Evolutionary conservation across 2,113 vertebrate species (phyloP).

Genomic region (Apaloderma vittatum): DNA sequence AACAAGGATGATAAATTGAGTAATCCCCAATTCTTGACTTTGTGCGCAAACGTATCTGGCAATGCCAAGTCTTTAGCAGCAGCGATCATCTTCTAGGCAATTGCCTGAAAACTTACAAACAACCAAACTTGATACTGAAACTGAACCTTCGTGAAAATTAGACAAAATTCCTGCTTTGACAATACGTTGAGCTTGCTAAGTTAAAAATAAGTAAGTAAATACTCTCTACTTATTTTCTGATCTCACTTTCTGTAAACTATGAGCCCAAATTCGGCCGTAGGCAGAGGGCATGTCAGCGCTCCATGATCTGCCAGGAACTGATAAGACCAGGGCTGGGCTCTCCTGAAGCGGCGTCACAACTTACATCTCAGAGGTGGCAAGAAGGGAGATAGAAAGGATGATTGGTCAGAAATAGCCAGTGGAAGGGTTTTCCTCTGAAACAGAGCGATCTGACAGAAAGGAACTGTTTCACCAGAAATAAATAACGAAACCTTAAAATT

Average conservation of each 20-base stretch:
- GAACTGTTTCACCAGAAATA: neutral
- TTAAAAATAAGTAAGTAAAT: conserved; percentile 18
- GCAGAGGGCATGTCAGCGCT: neutral
- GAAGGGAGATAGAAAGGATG: neutral
- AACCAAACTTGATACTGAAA: neutral
- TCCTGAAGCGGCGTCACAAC: neutral
- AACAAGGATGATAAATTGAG: neutral
- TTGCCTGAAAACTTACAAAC: neutral
- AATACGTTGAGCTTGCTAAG: neutral
- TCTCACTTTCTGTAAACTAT: conserved; percentile 2
- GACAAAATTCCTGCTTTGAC: neutral
- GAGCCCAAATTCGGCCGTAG: neutral
- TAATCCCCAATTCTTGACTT: neutral
- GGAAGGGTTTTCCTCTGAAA: conserved; percentile 10
- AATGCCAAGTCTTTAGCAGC: neutral
- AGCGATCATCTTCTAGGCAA: accelerated
- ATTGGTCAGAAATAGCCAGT: neutral
- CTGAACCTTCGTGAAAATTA: neutral
- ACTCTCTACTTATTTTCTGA: conserved; percentile 7
- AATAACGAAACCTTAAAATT: neutral
- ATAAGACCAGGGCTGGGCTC: conserved; percentile 47
- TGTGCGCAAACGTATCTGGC: neutral
- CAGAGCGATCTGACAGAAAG: neutral
- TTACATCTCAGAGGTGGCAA: conserved; percentile 37
- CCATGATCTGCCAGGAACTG: conserved; percentile 32